Conservation (phyloP, 2,888 invertebrate genomes). For the Hyposoter didymator region DNA sequence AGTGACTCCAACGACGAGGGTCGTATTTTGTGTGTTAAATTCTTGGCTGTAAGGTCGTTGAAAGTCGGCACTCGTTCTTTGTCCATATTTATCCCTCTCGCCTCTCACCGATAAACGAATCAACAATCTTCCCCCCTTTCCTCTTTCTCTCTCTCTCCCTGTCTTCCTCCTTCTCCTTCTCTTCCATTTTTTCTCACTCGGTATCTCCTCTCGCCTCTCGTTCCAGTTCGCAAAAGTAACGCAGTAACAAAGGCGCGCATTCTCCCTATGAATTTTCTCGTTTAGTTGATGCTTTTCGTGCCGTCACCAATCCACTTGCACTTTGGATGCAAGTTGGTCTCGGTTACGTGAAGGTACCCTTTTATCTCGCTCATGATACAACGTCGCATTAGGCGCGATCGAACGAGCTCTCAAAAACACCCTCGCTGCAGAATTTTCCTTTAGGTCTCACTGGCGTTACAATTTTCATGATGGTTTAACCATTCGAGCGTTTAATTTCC, state of each 20-base stretch:
- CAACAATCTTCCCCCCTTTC: slow-evolving; percentile 20
- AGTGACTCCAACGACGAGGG: slow-evolving; percentile 47
- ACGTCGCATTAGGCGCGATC: not conserved
- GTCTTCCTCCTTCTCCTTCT: not conserved
- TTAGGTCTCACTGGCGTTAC: not conserved
- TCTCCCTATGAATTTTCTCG: slow-evolving; percentile 35
- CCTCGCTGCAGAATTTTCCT: not conserved
- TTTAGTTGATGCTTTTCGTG: slow-evolving; percentile 51
- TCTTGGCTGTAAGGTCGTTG: slow-evolving; percentile 46
- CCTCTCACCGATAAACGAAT: slow-evolving; percentile 43
- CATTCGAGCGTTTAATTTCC: not conserved
- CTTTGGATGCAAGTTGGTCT: slow-evolving; percentile 31
- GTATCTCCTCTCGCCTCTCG: not conserved
- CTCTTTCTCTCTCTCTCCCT: not conserved
- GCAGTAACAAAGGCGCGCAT: slow-evolving; percentile 7
- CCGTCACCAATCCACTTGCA: slow-evolving; percentile 44
- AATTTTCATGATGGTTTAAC: not conserved
- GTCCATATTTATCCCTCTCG: slow-evolving; percentile 25
- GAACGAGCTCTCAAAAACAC: not conserved
- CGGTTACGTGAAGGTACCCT: slow-evolving; percentile 52
- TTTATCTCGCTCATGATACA: not conserved
- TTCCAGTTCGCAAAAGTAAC: not conserved
- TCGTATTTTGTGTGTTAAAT: slow-evolving; percentile 25
- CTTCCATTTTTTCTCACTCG: not conserved
- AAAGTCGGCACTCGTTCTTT: slow-evolving; percentile 52